phyloP scores from a whole-genome alignment of 2,113 vertebrate species.

The Penelope pileata region DNA sequence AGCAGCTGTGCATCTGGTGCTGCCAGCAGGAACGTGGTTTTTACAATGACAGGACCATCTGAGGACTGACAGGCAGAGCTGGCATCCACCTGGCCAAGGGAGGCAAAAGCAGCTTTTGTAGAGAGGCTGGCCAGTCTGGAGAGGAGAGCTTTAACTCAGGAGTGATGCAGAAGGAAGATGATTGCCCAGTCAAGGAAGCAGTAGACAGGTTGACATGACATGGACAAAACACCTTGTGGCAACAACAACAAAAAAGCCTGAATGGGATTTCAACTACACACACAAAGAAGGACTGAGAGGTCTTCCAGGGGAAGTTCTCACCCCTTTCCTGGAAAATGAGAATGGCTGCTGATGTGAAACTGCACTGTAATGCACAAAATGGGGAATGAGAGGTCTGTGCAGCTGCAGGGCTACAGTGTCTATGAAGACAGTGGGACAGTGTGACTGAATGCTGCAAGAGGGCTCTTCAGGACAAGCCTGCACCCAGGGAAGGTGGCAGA shows the following conservation, averaged over 20 bases:
- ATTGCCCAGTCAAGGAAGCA: background rate
- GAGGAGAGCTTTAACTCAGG: background rate
- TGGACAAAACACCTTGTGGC: background rate
- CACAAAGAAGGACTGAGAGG: background rate
- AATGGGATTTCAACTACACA: background rate
- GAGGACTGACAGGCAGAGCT: background rate
- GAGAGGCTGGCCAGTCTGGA: background rate
- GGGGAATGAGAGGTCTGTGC: background rate
- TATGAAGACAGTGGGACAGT: accelerated
- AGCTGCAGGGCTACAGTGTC: background rate
- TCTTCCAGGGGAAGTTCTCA: accelerated
- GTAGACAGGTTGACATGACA: background rate
- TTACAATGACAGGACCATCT: background rate
- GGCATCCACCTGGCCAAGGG: background rate
- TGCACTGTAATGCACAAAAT: background rate
- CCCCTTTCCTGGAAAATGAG: background rate
- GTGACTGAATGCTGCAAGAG: background rate
- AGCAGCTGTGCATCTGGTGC: background rate
- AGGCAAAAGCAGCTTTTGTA: background rate
- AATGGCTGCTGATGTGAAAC: background rate
- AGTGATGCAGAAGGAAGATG: no score
- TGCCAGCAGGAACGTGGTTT: background rate
- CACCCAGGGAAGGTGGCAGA: background rate
- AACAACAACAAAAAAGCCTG: background rate
- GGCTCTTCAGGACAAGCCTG: background rate